Conservation (phyloP, 2,797 vertebrate species). For the Buphagus erythrorhynchus region DNA sequence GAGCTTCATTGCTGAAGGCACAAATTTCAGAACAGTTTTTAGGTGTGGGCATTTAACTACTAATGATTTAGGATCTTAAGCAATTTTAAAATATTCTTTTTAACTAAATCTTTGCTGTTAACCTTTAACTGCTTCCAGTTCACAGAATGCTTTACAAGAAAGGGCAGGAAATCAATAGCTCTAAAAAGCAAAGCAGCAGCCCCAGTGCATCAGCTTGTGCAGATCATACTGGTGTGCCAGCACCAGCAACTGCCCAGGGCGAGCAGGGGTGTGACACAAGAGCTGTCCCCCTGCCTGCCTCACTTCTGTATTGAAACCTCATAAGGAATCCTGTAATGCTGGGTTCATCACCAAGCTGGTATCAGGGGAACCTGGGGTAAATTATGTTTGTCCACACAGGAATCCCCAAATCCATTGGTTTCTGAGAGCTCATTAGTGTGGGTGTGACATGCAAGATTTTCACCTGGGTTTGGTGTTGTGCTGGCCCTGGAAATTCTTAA, state of each 20-base stretch:
- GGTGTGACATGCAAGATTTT: not conserved
- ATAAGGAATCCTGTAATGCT: not conserved
- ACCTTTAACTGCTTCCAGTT: slow-evolving; percentile 70
- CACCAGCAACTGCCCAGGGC: not conserved
- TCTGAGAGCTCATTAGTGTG: not conserved
- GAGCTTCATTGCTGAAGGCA: not conserved
- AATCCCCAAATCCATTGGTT: not conserved
- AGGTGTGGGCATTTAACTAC: not conserved
- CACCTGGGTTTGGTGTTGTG: not conserved
- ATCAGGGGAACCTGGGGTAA: not conserved
- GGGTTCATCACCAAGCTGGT: not conserved
- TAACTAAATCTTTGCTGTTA: slow-evolving; percentile 51
- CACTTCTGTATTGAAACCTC: not conserved
- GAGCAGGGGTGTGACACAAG: not conserved
- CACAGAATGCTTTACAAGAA: slow-evolving; percentile 52
- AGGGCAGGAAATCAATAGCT: slow-evolving; percentile 67
- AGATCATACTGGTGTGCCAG: not conserved
- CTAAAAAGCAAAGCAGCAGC: slow-evolving; percentile 42
- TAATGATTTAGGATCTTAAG: slow-evolving; percentile 40
- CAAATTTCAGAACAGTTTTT: not conserved
- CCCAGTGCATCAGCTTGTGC: not conserved
- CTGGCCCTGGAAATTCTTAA: not conserved
- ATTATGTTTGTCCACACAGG: not conserved
- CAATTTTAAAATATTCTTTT: slow-evolving; percentile 52
- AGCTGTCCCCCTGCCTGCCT: not conserved